These are phyloP conservation scores for Eubucco bourcierii DNA, from an alignment of 2,113 vertebrate genomes.

Conservation along the genomic window DNA sequence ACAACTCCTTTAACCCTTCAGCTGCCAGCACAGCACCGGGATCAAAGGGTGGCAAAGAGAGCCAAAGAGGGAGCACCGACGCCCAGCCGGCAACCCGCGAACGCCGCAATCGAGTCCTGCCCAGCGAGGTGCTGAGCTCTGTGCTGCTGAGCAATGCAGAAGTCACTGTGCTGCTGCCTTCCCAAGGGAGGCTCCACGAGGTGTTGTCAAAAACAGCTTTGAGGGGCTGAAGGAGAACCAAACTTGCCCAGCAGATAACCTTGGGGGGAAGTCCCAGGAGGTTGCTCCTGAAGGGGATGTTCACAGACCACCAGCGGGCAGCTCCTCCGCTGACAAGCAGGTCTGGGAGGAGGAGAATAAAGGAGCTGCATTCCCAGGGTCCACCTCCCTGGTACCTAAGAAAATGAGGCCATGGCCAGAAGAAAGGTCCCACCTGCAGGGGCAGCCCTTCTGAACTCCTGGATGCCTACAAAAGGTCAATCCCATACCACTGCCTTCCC, in stretches of 20 bases:
- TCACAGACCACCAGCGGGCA: neutral
- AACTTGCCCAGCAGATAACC: neutral
- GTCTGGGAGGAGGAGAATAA: neutral
- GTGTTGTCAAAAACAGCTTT: neutral
- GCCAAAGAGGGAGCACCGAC: rapidly evolving
- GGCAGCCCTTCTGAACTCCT: neutral
- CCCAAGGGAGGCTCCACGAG: neutral
- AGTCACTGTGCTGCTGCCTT: neutral
- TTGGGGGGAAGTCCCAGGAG: neutral
- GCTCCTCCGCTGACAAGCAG: rapidly evolving
- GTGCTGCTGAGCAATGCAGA: neutral
- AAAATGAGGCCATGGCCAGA: neutral
- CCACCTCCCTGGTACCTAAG: too few species aligned
- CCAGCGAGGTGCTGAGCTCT: rapidly evolving
- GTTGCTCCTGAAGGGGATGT: rapidly evolving
- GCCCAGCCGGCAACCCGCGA: neutral
- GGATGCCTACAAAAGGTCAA: neutral
- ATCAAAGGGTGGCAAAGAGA: neutral
- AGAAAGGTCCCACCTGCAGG: neutral
- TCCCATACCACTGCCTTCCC: neutral
- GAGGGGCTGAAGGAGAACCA: neutral
- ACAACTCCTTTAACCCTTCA: constrained; percentile 37
- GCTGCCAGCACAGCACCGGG: neutral
- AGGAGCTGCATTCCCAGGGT: neutral
- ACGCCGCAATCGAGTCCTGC: neutral